phyloP scores from a whole-genome alignment of 2,113 vertebrate species.

The Bubo blakistoni region DNA sequence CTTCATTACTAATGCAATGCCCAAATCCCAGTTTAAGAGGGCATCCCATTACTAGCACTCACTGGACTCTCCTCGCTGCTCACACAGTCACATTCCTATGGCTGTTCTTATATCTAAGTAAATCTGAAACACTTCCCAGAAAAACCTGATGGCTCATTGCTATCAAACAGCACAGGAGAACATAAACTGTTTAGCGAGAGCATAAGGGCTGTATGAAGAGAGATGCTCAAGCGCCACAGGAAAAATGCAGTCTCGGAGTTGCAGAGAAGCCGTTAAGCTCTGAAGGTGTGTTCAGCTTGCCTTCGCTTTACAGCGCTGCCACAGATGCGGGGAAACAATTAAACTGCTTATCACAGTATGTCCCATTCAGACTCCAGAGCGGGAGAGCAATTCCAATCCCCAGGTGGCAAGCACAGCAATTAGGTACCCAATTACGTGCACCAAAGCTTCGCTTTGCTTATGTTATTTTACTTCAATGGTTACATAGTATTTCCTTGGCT shows the following conservation, averaged over 20 bases:
- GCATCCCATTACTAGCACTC: neutral
- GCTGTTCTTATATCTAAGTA: neutral
- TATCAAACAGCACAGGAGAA: neutral
- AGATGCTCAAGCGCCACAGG: neutral
- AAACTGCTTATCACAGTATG: constrained; percentile 30
- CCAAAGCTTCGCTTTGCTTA: neutral
- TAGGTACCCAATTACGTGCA: neutral
- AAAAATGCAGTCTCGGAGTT: neutral
- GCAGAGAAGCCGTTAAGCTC: neutral
- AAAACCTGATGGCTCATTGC: neutral
- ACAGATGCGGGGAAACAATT: constrained; percentile 34
- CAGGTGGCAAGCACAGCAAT: neutral
- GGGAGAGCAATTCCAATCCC: neutral
- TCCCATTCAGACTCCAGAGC: constrained; percentile 10
- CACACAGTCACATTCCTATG: neutral
- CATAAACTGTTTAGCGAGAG: neutral
- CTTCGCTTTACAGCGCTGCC: neutral
- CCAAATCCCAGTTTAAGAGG: neutral
- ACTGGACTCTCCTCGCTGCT: neutral
- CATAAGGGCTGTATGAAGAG: neutral
- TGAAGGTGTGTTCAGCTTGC: constrained; percentile 11
- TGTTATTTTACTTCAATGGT: neutral
- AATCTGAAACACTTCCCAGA: neutral
- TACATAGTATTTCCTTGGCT: neutral
- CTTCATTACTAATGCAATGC: neutral